Percentiles rank a stretch among this genome's conserved stretches.
These are phyloP conservation scores for Stenodera caucasica DNA, from an alignment of 2,888 invertebrate genomes.

Conservation along the genomic window DNA sequence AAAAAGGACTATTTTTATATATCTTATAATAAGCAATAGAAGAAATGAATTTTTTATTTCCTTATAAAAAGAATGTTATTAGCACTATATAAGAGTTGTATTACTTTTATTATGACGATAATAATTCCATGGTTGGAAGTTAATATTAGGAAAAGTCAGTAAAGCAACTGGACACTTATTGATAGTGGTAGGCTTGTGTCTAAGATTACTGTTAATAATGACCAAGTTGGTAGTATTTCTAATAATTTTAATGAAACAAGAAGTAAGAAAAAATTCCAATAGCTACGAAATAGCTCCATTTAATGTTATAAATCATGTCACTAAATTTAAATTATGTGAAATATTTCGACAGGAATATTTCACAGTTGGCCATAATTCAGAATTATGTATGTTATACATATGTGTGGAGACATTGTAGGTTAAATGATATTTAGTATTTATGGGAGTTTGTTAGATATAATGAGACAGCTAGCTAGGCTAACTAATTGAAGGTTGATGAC, in stretches of 20 bases:
- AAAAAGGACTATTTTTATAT: not conserved
- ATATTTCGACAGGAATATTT: conserved; percentile 17
- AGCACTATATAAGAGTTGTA: conserved; percentile 36
- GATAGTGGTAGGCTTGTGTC: conserved; percentile 38
- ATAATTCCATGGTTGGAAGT: conserved; percentile 34
- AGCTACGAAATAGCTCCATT: no score
- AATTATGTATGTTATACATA: conserved; percentile 18
- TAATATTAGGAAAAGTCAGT: conserved; percentile 36
- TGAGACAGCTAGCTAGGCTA: conserved; percentile 21
- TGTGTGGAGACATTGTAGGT: conserved; percentile 20
- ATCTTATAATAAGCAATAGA: conserved; percentile 14
- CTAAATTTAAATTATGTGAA: conserved; percentile 16
- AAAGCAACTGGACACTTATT: conserved; percentile 37
- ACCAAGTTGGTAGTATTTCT: conserved; percentile 32
- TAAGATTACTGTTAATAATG: conserved; percentile 38
- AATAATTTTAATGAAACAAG: conserved; percentile 40
- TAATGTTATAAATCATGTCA: not conserved
- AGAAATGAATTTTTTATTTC: conserved; percentile 33
- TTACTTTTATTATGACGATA: conserved; percentile 37
- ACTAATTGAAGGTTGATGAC: conserved; percentile 27
- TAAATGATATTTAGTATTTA: conserved; percentile 28
- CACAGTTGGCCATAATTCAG: conserved; percentile 20
- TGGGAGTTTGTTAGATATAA: conserved; percentile 20
- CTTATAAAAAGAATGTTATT: conserved; percentile 39
- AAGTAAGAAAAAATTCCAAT: no score